Evolutionary conservation across 2,113 vertebrate genomes (phyloP).

Genomic region (Mesoclemmys tuberculata): DNA sequence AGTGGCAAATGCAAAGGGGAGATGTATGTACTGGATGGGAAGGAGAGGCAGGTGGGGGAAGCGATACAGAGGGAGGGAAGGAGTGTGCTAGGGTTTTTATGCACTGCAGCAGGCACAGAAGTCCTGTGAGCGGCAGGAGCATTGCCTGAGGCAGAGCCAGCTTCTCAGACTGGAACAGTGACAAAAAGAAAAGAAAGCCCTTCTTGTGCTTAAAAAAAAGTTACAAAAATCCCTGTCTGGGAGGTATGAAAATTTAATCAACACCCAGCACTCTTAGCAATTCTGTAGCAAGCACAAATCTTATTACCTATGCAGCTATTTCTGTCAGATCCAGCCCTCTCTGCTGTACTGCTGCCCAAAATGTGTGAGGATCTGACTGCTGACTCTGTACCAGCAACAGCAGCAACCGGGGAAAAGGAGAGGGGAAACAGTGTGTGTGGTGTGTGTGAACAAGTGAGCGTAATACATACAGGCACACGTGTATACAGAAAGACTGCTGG

Average conservation of each 20-base stretch:
- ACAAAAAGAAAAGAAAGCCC: background rate
- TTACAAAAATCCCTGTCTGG: background rate
- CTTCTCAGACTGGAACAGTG: background rate
- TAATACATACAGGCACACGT: background rate
- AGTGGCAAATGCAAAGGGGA: background rate
- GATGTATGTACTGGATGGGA: rapidly evolving
- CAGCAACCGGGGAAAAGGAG: background rate
- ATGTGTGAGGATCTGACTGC: background rate
- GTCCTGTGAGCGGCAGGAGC: background rate
- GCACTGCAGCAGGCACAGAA: rapidly evolving
- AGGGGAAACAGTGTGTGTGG: background rate
- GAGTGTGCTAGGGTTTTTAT: background rate
- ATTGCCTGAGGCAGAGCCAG: background rate
- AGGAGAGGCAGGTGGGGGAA: background rate
- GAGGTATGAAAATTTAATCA: conserved; percentile 76
- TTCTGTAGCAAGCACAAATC: background rate
- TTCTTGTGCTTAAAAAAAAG: conserved; percentile 35
- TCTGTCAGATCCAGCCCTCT: background rate
- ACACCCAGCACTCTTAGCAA: conserved; percentile 38
- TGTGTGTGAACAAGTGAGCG: background rate
- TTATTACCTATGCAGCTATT: conserved; percentile 59
- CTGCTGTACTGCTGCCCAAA: background rate
- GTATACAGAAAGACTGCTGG: background rate
- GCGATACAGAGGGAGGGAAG: background rate
- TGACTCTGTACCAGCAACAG: background rate